Conservation (phyloP, 2,888 invertebrate genomes). For the Pheosia gnoma region DNA sequence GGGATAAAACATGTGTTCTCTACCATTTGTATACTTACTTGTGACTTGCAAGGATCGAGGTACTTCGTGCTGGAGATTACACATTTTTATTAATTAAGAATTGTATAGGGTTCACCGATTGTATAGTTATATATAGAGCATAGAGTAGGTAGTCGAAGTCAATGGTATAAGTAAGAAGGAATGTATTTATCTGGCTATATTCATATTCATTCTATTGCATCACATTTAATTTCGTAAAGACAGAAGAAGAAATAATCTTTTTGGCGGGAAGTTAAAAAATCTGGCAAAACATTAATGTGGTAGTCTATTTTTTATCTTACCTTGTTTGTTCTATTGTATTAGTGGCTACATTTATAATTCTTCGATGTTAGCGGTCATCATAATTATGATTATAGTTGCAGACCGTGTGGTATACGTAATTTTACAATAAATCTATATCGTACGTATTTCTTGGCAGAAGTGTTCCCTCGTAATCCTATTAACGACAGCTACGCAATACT, state of each 20-base stretch:
- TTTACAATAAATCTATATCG: neutral
- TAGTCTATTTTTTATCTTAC: no score
- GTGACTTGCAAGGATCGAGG: conserved; percentile 1
- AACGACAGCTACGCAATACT: neutral
- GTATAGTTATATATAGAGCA: no score
- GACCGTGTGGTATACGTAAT: neutral
- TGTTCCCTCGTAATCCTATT: conserved; percentile 3
- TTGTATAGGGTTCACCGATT: neutral
- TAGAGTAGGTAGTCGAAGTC: no score
- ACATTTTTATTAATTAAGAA: neutral
- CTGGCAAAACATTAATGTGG: no score
- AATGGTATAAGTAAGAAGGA: no score
- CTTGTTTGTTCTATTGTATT: no score
- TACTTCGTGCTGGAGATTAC: neutral
- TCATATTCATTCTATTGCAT: no score
- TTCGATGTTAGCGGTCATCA: neutral
- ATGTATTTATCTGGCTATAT: no score
- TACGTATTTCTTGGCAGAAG: conserved; percentile 3
- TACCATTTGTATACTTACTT: conserved; percentile 13
- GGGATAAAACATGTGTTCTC: conserved; percentile 24
- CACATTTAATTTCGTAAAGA: no score
- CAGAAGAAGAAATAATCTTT: no score
- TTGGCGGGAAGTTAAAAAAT: no score
- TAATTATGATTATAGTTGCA: neutral
- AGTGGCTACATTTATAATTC: neutral